Evolutionary conservation across 2,888 invertebrate species (phyloP), one percentile per base, ranked within the genome.

Genomic region (Ectobius pallidus): DNA sequence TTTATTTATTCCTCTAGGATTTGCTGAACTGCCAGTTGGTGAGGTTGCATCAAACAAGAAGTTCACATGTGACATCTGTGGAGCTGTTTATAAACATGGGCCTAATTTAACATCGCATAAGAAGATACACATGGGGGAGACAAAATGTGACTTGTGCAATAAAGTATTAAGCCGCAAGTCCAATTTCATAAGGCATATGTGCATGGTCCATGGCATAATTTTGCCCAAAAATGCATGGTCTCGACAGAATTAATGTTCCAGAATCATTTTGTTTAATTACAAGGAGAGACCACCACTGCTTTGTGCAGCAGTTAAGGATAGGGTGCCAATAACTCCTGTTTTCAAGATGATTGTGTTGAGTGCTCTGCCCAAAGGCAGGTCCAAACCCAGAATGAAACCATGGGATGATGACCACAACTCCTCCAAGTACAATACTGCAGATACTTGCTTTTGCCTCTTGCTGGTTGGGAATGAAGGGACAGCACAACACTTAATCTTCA

Each of bases 101-200:
- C 82, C 84, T 79, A 69, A 63, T 52, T 70, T 74, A 27, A 62
- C 52, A 20, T 32, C 68, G 78, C 85, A 85, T 80, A 83, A 83
- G 81, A 84, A 85, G 77, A 82, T 83, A 79, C 85, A 85, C 80
- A 81, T 83, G 75, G 85, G 85, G 63, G 83, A 83, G 77, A 86
- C 85, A 73, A 82, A 83, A 79, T 86, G 85, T 78, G 81, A 82
- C 71, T 81, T 85, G 73, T 86, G 85, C 78, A 82, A 83, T 77
- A 84, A 84, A 79, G 84, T 85, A 75, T 80, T 86, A 77, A 84
- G 84, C 78, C 83, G 85, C 76, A 88, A 88, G 83, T 61, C 68
- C 3, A 69, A 72, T 69, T 61, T 58, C 30, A 18, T 18, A 2
- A 49, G 72, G 6, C 72, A 72, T 67, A 44, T 71, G 16, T 20